Conservation (phyloP, 2,888 invertebrate genomes). For the Parnassius smintheus region DNA sequence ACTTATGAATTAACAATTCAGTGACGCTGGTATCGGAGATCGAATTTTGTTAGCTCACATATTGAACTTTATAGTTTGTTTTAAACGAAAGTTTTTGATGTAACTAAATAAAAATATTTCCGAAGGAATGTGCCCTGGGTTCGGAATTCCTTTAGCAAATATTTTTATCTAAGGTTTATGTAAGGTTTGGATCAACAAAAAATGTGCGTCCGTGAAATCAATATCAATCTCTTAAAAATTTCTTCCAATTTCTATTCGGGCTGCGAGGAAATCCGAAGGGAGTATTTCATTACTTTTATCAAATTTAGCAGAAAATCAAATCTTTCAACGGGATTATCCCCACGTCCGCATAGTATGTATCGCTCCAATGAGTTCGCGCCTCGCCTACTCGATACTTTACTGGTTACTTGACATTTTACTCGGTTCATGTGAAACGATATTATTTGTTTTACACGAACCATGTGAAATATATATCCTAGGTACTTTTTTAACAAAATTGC, state of each 20-base stretch:
- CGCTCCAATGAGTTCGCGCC: slow-evolving; percentile 28
- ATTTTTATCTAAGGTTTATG: too few relatives aligned
- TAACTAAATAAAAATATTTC: too few relatives aligned
- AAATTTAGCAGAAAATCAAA: slow-evolving; percentile 80
- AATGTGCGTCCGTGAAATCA: slow-evolving; percentile 29
- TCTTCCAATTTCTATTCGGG: slow-evolving; percentile 46
- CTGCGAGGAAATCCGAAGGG: slow-evolving; percentile 50
- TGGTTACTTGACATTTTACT: too few relatives aligned
- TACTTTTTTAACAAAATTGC: too few relatives aligned
- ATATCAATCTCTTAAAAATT: slow-evolving; percentile 43
- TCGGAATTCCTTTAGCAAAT: too few relatives aligned
- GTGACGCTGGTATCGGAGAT: too few relatives aligned
- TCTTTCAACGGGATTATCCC: slow-evolving; percentile 76
- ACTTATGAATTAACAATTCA: too few relatives aligned
- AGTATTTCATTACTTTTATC: slow-evolving; percentile 78
- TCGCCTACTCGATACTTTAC: slow-evolving; percentile 10
- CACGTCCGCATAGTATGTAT: slow-evolving; percentile 44
- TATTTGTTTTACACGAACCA: slow-evolving; percentile 11
- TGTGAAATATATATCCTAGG: background rate
- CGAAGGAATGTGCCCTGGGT: too few relatives aligned
- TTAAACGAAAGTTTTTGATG: too few relatives aligned
- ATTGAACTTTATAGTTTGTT: too few relatives aligned
- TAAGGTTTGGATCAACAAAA: background rate
- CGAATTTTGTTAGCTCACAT: too few relatives aligned
- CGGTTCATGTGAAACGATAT: background rate